These are phyloP conservation scores for Calcarius lapponicus DNA, from an alignment of 2,797 vertebrate species.

Conservation along the genomic window DNA sequence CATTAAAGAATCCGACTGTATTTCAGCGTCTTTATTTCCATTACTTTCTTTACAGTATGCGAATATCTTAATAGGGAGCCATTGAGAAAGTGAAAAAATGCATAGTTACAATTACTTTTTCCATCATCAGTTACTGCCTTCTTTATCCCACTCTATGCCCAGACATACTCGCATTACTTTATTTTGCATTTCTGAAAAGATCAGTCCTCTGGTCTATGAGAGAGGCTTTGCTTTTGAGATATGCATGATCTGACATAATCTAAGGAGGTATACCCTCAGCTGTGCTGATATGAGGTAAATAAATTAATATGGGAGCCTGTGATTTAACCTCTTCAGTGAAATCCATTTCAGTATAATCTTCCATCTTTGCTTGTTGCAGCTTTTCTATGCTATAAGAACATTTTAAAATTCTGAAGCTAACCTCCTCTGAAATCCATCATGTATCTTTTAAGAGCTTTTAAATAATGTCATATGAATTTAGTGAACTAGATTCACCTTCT, in stretches of 20 bases:
- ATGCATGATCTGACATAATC: neutral
- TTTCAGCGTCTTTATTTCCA: neutral
- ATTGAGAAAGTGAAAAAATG: neutral
- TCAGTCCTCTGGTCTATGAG: neutral
- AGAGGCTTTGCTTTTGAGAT: neutral
- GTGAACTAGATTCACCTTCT: neutral
- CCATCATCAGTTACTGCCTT: neutral
- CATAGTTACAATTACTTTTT: neutral
- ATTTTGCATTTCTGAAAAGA: neutral
- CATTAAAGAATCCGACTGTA: neutral
- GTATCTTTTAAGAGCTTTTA: neutral
- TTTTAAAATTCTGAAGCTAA: neutral
- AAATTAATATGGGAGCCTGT: neutral
- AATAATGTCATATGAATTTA: neutral
- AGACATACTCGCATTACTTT: neutral
- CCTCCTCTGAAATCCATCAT: neutral
- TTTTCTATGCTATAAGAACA: neutral
- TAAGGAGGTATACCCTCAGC: neutral
- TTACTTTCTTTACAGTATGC: neutral
- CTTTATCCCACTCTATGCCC: neutral
- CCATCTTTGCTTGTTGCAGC: neutral
- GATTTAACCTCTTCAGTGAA: conserved; percentile 11
- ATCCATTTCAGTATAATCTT: neutral
- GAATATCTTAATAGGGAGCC: neutral
- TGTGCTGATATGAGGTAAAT: conserved; percentile 7